Evolutionary conservation across 2,888 invertebrate species (phyloP), one percentile per base, ranked within the genome.

Genomic region (Agrochola litura): DNA sequence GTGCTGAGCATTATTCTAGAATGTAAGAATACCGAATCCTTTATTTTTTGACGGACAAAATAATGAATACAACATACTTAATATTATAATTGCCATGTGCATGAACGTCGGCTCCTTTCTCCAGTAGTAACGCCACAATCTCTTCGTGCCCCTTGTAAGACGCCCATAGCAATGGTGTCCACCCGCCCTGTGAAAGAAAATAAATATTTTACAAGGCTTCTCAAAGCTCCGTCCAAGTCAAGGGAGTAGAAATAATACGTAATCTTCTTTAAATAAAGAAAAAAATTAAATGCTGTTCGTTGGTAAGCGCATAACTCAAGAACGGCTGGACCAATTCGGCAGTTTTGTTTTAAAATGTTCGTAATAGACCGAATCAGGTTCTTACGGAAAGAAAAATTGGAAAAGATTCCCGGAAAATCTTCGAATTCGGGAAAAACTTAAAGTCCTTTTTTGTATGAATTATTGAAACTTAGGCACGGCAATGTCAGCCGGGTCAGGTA

Each of bases 141-240:
- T 98, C 97, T 52, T 97, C 97, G 87, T 98, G 97, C 12, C 99
- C 99, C 94, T 99, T 99, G 96, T 99, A 99, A 14, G 99, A 98
- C 0, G 99, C 99, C 99, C 99, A 99, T 98, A 99, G 99, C 75
- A 99, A 97, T 0, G 99, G 97, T 6, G 99, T 98, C 99, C 99
- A 99, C 58, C 99, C 99, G 87, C 99, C 99, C 99, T 99, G 94
- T 82, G 88, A 43, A 12, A 30, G 8, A 19, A 71, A 43, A 71
- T 0, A 56, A 22, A 30, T 54, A 22, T 43, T 63, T 66, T 25
- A 49, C 4, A 66, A 60, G 37, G 10, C 5, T 74, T 41, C 14
- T 3, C 16, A 25, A 2, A 63, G 6, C 16, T 49, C 46, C 16
- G 22, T 22, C 2, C 30, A 54, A 68, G 6, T 77, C 8, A 8